Evolutionary conservation across 1,140 invertebrate genomes (phyloP).

Genomic region (Bathynomus jamesi): DNA sequence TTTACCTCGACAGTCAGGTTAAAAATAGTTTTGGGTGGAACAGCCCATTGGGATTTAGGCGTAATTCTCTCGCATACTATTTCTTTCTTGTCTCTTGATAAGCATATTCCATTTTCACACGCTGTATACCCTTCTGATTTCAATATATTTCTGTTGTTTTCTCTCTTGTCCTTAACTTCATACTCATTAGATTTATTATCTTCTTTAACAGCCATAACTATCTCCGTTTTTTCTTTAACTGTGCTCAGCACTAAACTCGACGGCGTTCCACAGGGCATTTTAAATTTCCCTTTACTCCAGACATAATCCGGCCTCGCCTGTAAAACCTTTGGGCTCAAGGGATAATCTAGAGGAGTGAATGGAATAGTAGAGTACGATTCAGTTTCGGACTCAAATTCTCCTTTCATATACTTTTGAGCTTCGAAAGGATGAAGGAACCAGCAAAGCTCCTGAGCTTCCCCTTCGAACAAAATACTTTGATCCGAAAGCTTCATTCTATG

Average conservation of each 20-base stretch:
- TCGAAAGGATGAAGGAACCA: constrained; percentile 72
- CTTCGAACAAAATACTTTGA: constrained; percentile 61
- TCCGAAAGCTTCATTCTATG: constrained; percentile 63
- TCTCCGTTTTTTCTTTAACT: no score
- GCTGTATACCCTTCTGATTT: no score
- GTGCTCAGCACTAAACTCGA: no score
- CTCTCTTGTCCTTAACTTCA: no score
- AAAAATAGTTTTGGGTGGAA: constrained; percentile 68
- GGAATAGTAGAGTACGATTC: neutral
- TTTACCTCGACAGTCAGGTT: constrained; percentile 64
- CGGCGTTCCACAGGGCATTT: no score
- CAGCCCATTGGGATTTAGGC: constrained; percentile 54
- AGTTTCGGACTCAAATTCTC: neutral
- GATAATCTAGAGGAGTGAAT: neutral
- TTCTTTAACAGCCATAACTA: no score
- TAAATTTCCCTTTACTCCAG: neutral
- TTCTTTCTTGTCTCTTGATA: neutral
- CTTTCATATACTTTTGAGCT: constrained; percentile 41
- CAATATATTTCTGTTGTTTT: no score
- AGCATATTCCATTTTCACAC: neutral
- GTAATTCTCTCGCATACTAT: neutral
- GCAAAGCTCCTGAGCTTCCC: constrained; percentile 57
- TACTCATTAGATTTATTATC: no score
- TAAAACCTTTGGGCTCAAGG: neutral
- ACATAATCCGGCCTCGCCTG: neutral